Conservation (phyloP, 2,888 invertebrate genomes). For the Cantharis flavilabris region DNA sequence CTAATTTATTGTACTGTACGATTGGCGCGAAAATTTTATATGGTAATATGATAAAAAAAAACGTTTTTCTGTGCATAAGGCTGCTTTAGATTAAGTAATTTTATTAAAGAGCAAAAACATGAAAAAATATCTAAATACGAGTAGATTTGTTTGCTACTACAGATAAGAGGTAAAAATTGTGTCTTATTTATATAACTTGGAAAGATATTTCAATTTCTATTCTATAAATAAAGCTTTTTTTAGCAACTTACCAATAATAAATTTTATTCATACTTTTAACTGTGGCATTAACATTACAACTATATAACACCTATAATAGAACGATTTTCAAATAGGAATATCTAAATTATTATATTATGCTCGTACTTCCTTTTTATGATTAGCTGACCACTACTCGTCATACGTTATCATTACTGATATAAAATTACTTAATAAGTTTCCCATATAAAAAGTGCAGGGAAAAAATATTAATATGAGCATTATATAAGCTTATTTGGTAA, state of each 20-base stretch:
- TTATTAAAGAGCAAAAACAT: too few relatives aligned
- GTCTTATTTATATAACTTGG: neutral
- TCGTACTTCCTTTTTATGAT: slow-evolving; percentile 11
- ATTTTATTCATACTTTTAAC: neutral
- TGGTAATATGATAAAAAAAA: too few relatives aligned
- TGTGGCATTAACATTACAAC: neutral
- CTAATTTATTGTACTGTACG: too few relatives aligned
- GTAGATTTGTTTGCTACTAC: too few relatives aligned
- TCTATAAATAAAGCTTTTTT: neutral
- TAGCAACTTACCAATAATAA: neutral
- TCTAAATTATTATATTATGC: neutral
- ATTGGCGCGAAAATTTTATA: too few relatives aligned
- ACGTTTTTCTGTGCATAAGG: too few relatives aligned
- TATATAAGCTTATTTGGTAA: too few relatives aligned
- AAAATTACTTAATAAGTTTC: neutral
- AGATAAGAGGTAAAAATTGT: too few relatives aligned
- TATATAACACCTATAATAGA: neutral
- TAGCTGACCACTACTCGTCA: slow-evolving; percentile 37
- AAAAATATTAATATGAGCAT: too few relatives aligned
- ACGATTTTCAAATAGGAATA: neutral
- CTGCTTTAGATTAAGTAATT: too few relatives aligned
- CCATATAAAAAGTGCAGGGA: neutral
- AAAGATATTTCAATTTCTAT: neutral
- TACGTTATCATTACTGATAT: slow-evolving; percentile 4
- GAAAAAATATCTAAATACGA: too few relatives aligned